These are phyloP conservation scores for Halesus radiatus DNA, from an alignment of 1,140 invertebrate species.

Conservation along the genomic window DNA sequence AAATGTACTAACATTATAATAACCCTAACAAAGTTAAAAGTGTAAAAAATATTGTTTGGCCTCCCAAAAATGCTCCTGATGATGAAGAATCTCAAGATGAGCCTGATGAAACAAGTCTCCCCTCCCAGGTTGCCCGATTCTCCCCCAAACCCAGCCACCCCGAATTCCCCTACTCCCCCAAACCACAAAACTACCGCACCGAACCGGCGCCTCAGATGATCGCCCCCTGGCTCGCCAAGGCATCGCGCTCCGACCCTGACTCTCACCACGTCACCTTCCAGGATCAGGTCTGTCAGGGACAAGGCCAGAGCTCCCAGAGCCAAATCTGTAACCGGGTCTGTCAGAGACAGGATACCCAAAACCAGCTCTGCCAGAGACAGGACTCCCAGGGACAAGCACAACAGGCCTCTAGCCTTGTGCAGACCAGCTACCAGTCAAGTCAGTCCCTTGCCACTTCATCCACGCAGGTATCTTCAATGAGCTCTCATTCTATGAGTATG, in stretches of 20 bases:
- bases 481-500: constrained; percentile 34
- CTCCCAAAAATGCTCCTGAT: constrained; percentile 69
- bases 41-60: constrained; percentile 76
- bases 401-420: not conserved
- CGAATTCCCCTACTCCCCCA: not conserved
- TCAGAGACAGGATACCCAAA: too few relatives aligned
- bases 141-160: not conserved
- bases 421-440: not conserved
- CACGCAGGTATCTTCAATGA: constrained; percentile 29
- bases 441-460: constrained; percentile 25
- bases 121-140: constrained; percentile 50
- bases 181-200: constrained; percentile 19
- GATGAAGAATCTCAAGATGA: constrained; percentile 64
- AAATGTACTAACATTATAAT: constrained; percentile 33
- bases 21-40: constrained; percentile 66
- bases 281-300: constrained; percentile 40
- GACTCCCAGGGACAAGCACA: too few relatives aligned
- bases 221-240: constrained; percentile 54
- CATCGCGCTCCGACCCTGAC: constrained; percentile 34
- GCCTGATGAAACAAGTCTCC: constrained; percentile 32
- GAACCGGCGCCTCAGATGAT: constrained; percentile 46
- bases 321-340: too few relatives aligned
- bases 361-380: too few relatives aligned
- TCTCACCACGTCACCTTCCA: constrained; percentile 51
- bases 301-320: not conserved